These are phyloP conservation scores for Oophaga sylvatica DNA, from an alignment of 2,797 vertebrate genomes.

Conservation along the genomic window DNA sequence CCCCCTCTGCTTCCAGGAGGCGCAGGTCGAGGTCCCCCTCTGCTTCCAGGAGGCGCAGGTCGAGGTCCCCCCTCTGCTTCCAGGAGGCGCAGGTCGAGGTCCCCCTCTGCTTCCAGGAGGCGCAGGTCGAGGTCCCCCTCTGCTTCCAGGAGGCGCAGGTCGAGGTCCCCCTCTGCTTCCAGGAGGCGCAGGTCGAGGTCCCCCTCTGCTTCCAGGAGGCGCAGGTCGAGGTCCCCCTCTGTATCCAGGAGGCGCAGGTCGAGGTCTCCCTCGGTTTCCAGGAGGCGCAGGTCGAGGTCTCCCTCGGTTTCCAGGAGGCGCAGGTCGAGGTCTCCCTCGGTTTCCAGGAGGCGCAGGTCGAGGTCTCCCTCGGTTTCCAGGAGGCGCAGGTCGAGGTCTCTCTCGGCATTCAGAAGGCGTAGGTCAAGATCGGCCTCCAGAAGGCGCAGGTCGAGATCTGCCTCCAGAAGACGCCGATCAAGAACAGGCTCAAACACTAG, in stretches of 20 bases:
- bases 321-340: conserved; percentile 74
- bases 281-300: background rate
- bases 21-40: conserved; percentile 65
- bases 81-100: background rate
- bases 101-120: conserved; percentile 48
- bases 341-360: background rate
- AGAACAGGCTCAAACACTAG: conserved; percentile 53
- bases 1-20: conserved; percentile 56
- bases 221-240: conserved; percentile 73
- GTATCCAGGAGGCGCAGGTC: conserved; percentile 68
- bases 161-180: background rate
- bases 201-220: conserved; percentile 52
- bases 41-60: conserved; percentile 63
- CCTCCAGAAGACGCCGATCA: background rate
- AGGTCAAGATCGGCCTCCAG: conserved; percentile 43
- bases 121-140: conserved; percentile 73
- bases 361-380: conserved; percentile 50
- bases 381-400: conserved; percentile 69
- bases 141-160: conserved; percentile 68
- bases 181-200: conserved; percentile 4
- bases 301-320: conserved; percentile 53
- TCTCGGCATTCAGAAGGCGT: conserved; percentile 74
- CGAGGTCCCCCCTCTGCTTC: conserved; percentile 68
- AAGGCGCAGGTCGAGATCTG: background rate
- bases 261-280: background rate